Base-by-base conservation (phyloP, 1,140 invertebrate genomes). In the Pseudoatta argentina region DNA sequence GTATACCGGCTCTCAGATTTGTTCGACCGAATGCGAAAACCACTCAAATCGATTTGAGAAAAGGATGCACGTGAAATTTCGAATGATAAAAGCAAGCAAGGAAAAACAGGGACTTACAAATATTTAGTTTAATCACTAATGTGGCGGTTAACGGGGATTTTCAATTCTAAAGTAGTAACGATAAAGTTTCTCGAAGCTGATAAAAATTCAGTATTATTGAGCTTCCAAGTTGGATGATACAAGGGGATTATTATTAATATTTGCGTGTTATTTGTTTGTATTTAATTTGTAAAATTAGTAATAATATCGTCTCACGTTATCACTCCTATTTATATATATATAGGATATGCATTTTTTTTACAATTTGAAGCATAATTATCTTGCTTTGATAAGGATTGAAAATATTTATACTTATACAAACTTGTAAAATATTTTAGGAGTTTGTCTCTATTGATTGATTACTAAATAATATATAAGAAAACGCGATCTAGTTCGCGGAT, bases 1-100 rank as follows among this genome's bases (percentile, higher is more conserved):
- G 94, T 39, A 95, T 95, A 78, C 94, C 94, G 73, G 94, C 87
- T 34, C 59, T 63, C 14, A 81, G 89, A 86, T 88, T 92, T 18
- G 53, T 73, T 14, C 93, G 94, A 64, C 87, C 94, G 63, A 83
- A 34, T 10, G 4, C 67, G 16, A 89, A 89, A 64, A 88, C 53
- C 67, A 75, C 78, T 78, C 87, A 89, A 87, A 64, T 76, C 73
- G 91, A 91, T 82, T 69, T 79, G 55, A 91, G 87, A 87, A 88
- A 88, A 85, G 88, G 83, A 78, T 86, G 61, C 69, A 79, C 78
- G 67, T 91, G 79, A 91, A 88, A 87, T 64, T 67, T 0, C 4
- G 10, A n/a, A 71, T 16, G 3, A 61, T 78, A 75, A 51, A 59
- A 78, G 59, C 7, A 85, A 79, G 64, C 7, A 85, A 75, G 24